A percentile compares a stretch with the other conserved stretches of the same genome.
phyloP scores from a whole-genome alignment of 2,113 vertebrate genomes.

The Ameiurus melas region DNA sequence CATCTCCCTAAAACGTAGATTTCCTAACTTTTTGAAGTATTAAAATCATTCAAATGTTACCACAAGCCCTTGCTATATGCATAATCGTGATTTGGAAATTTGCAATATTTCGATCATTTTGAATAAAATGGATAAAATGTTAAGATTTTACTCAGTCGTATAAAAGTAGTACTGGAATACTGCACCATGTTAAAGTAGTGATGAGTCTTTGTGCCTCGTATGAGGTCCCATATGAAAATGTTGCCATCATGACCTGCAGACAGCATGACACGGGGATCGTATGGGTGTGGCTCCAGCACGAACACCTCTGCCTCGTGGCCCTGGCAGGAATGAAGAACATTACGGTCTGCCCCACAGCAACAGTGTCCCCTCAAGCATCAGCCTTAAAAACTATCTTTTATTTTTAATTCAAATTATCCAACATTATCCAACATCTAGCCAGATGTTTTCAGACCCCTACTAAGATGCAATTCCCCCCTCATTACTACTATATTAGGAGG shows the following conservation, averaged over 20 bases:
- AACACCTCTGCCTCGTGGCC: conserved; percentile 96
- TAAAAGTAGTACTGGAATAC: neutral
- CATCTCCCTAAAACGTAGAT: too few species aligned
- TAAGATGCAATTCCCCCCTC: too few species aligned
- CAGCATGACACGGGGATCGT: conserved; percentile 92
- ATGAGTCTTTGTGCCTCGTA: conserved; percentile 84
- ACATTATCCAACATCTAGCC: neutral
- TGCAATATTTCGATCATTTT: too few species aligned
- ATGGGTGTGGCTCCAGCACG: conserved; percentile 96
- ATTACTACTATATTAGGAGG: neutral
- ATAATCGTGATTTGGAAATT: too few species aligned
- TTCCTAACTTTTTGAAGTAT: too few species aligned
- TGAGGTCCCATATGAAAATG: conserved; percentile 94
- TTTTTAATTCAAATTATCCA: neutral
- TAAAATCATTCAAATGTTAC: too few species aligned
- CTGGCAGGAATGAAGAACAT: conserved; percentile 65
- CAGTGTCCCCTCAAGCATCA: neutral
- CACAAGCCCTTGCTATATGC: too few species aligned
- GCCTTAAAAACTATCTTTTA: neutral
- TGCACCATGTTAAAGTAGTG: conserved; percentile 95
- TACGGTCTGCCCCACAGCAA: neutral
- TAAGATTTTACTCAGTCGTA: too few species aligned
- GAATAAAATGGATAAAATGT: too few species aligned
- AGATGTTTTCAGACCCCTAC: neutral
- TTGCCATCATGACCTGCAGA: conserved; percentile 97